phyloP scores from a whole-genome alignment of 2,797 vertebrate genomes.

The Trachops cirrhosus region DNA sequence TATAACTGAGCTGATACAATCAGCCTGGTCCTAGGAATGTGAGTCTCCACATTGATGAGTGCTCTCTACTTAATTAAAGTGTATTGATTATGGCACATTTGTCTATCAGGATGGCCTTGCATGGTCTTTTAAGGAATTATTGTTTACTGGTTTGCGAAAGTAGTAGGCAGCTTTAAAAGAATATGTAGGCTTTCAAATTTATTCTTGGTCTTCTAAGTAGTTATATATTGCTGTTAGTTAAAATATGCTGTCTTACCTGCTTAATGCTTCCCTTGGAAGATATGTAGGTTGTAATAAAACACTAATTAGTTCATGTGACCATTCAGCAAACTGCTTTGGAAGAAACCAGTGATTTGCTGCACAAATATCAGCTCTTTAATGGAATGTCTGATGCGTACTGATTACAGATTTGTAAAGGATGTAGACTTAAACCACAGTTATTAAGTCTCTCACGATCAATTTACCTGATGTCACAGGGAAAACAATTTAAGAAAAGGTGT shows the following conservation, averaged over 20 bases:
- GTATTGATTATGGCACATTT: conserved; percentile 68
- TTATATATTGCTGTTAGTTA: conserved; percentile 52
- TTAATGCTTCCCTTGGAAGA: conserved; percentile 43
- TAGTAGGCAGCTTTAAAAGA: conserved; percentile 59
- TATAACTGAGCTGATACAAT: conserved; percentile 14
- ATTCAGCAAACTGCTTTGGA: conserved; percentile 55
- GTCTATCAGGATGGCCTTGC: conserved; percentile 45
- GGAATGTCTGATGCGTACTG: conserved; percentile 45
- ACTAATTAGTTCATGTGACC: conserved; percentile 60
- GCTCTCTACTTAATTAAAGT: conserved; percentile 71
- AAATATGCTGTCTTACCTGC: conserved; percentile 38
- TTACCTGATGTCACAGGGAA: conserved; percentile 26
- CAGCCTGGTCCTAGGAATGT: background rate
- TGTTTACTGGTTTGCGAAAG: conserved; percentile 60
- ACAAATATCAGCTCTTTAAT: conserved; percentile 63
- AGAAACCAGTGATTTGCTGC: conserved; percentile 43
- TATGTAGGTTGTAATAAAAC: conserved; percentile 57
- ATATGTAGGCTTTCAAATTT: conserved; percentile 54
- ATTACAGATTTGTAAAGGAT: conserved; percentile 62
- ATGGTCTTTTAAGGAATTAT: conserved; percentile 51
- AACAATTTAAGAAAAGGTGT: conserved; percentile 46
- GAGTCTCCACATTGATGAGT: conserved; percentile 43
- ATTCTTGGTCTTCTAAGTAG: conserved; percentile 54
- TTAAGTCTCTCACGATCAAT: conserved; percentile 57
- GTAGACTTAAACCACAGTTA: conserved; percentile 53